Conservation (phyloP, 2,888 invertebrate genomes). For the Lasioglossum calceatum region DNA sequence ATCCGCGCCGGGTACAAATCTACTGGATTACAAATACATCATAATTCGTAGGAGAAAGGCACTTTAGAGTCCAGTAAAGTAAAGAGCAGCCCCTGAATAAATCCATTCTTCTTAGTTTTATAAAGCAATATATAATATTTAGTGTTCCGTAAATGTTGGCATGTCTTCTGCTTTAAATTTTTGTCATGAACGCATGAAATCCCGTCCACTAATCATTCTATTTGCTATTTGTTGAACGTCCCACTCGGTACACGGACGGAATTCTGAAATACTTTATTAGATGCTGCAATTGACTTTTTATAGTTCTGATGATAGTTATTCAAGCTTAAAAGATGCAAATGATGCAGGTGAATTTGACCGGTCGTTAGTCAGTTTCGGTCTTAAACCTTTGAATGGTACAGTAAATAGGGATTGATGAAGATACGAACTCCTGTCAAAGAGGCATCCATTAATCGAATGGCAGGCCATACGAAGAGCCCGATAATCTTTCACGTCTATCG, state of each 20-base stretch:
- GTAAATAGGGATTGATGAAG: conserved; percentile 43
- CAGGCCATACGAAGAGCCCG: conserved; percentile 40
- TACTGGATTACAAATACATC: too few species aligned
- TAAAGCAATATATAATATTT: too few species aligned
- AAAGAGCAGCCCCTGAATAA: too few species aligned
- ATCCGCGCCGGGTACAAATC: too few species aligned
- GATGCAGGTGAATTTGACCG: conserved; percentile 6
- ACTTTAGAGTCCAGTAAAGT: too few species aligned
- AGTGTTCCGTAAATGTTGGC: too few species aligned
- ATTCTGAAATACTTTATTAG: background rate
- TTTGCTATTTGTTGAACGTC: background rate
- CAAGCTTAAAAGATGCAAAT: conserved; percentile 21
- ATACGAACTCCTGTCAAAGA: conserved; percentile 46
- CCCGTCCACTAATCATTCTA: background rate
- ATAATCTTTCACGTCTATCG: conserved; percentile 71
- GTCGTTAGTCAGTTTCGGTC: background rate
- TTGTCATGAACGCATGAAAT: background rate
- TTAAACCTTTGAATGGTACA: conserved; percentile 12
- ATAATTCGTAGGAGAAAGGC: too few species aligned
- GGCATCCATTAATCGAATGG: conserved; percentile 45
- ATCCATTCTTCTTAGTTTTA: too few species aligned
- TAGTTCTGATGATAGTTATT: background rate
- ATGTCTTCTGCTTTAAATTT: background rate
- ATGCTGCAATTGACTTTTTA: background rate
- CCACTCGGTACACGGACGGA: background rate